These are phyloP conservation scores for Arnoldichthys spilopterus DNA, from an alignment of 2,797 vertebrate species.

Conservation along the genomic window DNA sequence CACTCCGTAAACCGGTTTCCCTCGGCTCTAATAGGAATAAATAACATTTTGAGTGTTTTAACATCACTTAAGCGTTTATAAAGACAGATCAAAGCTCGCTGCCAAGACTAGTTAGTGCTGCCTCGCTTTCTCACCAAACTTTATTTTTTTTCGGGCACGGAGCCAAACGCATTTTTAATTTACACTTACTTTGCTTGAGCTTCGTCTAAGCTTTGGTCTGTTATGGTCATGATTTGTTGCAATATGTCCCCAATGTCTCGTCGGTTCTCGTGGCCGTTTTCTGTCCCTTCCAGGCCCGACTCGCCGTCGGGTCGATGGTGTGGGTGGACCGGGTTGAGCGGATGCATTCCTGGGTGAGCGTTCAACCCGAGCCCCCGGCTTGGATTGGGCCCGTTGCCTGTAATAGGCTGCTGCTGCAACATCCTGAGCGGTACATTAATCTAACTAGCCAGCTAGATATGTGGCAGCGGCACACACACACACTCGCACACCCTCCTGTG, in stretches of 20 bases:
- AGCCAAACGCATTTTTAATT: conserved; percentile 43
- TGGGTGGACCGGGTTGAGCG: conserved; percentile 73
- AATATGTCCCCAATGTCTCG: conserved; percentile 92
- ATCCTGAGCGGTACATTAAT: conserved; percentile 71
- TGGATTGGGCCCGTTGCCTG: conserved; percentile 79
- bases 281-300: conserved; percentile 82
- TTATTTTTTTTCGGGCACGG: conserved; percentile 41
- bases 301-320: conserved; percentile 76
- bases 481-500: conserved; percentile 52
- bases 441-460: conserved; percentile 52
- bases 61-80: neutral
- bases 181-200: conserved; percentile 90
- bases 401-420: conserved; percentile 84
- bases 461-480: conserved; percentile 69
- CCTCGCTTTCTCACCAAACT: conserved; percentile 37
- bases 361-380: conserved; percentile 80
- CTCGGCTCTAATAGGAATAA: neutral
- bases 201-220: conserved; percentile 96
- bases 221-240: conserved; percentile 96
- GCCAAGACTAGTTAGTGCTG: no score
- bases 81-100: neutral
- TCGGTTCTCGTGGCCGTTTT: conserved; percentile 85
- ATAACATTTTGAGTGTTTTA: neutral
- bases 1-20: neutral
- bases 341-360: conserved; percentile 79